Evolutionary conservation across 2,797 vertebrate genomes (phyloP).

Genomic region (Phoxinus dragarum): DNA sequence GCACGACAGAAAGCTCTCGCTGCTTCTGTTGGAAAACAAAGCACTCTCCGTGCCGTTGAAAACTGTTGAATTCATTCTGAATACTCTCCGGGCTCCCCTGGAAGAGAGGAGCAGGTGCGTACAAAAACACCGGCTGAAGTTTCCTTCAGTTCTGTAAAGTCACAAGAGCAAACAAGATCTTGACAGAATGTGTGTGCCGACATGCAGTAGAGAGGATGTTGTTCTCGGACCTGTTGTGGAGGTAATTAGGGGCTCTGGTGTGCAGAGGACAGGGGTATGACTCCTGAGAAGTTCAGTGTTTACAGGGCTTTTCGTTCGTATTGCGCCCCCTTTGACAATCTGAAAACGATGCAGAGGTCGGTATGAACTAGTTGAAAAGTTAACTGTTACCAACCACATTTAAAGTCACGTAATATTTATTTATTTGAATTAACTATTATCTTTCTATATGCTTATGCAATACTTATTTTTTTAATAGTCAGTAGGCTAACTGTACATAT

Average conservation of each 20-base stretch:
- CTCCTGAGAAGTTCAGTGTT: slow-evolving; percentile 10
- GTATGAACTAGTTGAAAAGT: not conserved
- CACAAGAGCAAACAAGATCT: slow-evolving; percentile 2
- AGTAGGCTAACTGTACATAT: not conserved
- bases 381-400: not conserved
- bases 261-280: slow-evolving; percentile 31
- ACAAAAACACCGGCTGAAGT: not conserved
- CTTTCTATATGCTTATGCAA: not conserved
- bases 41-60: slow-evolving; percentile 84
- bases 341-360: not conserved
- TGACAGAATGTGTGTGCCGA: not conserved
- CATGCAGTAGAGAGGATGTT: not conserved
- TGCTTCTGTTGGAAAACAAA: slow-evolving; percentile 80
- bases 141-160: slow-evolving; percentile 26
- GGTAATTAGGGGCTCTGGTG: slow-evolving; percentile 6
- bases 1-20: slow-evolving; percentile 79
- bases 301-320: slow-evolving; percentile 13
- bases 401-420: too few species aligned
- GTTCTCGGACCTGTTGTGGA: slow-evolving; percentile 1
- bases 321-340: slow-evolving; percentile 52
- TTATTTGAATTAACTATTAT: not conserved
- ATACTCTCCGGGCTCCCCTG: slow-evolving; percentile 40
- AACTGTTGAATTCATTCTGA: slow-evolving; percentile 81
- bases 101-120: slow-evolving; percentile 4
- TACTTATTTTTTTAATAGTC: not conserved